Conservation (phyloP, 2,113 vertebrate genomes). For the Pedetes capensis region DNA sequence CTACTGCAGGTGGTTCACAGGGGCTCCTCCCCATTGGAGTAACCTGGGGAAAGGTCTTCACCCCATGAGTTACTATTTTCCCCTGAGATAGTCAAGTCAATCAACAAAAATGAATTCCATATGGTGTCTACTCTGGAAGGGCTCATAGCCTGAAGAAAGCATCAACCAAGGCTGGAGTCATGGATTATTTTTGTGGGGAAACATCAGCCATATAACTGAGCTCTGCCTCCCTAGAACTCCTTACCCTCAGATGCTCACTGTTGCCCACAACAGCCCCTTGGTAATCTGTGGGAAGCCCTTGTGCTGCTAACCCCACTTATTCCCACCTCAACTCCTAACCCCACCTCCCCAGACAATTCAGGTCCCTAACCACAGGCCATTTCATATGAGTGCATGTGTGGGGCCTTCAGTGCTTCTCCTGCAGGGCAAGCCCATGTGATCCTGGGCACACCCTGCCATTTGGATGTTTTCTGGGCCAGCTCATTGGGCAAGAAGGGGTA, state of each 20-base stretch:
- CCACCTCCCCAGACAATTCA: not conserved
- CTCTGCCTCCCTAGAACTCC: not conserved
- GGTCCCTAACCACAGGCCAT: not conserved
- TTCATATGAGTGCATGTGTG: no score
- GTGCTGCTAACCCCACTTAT: accelerated
- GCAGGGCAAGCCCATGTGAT: not conserved
- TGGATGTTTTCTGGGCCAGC: not conserved
- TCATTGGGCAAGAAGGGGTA: not conserved
- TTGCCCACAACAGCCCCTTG: not conserved
- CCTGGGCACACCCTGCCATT: not conserved
- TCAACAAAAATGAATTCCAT: not conserved
- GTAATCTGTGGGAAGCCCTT: not conserved
- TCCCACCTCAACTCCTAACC: not conserved
- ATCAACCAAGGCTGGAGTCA: not conserved
- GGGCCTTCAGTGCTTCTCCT: not conserved
- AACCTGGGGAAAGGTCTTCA: not conserved
- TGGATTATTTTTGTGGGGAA: not conserved
- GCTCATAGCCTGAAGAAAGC: not conserved
- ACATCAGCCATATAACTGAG: not conserved
- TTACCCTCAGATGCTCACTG: not conserved
- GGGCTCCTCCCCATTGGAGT: not conserved
- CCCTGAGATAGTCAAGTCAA: not conserved
- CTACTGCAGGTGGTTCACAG: not conserved
- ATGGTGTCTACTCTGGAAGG: not conserved
- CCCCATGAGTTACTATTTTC: not conserved